phyloP scores from a whole-genome alignment of 2,797 vertebrate species.

The Lycodopsis pacificus region DNA sequence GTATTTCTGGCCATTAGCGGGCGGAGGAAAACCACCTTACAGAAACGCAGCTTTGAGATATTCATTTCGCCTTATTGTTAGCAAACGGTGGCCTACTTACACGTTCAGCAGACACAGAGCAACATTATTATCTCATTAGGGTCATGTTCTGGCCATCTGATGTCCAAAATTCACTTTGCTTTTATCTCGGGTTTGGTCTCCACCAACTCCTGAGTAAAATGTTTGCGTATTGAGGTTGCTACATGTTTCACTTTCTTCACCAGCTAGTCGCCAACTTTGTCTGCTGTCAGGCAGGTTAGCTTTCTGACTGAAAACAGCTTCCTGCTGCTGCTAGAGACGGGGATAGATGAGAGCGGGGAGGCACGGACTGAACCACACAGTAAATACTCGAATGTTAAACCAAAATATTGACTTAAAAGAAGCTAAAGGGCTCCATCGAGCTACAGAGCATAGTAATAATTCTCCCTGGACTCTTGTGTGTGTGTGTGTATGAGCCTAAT shows the following conservation, averaged over 20 bases:
- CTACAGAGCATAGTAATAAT: not conserved
- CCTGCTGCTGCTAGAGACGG: not conserved
- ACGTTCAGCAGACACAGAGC: not conserved
- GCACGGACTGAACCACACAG: not conserved
- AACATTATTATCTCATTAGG: not conserved
- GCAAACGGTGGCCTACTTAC: not conserved
- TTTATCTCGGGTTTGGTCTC: slow-evolving; percentile 26
- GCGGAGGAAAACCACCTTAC: not conserved
- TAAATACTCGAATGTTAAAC: not conserved
- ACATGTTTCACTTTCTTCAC: not conserved
- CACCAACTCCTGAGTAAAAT: not conserved
- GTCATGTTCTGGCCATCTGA: not conserved
- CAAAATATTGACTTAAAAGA: slow-evolving; percentile 1
- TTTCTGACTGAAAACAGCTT: not conserved
- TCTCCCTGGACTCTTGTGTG: not conserved
- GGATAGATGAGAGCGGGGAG: not conserved
- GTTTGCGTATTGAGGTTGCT: not conserved
- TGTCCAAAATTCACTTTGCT: not conserved
- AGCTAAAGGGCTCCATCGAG: not conserved
- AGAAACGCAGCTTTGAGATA: not conserved
- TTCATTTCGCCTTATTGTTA: not conserved
- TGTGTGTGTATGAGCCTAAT: not conserved
- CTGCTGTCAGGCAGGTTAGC: not conserved
- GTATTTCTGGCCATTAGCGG: not conserved
- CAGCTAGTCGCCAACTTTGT: not conserved